A percentile compares a stretch with the other conserved stretches of the same genome.
Conservation (phyloP, 2,797 vertebrate genomes). For the Oreochromis mossambicus region DNA sequence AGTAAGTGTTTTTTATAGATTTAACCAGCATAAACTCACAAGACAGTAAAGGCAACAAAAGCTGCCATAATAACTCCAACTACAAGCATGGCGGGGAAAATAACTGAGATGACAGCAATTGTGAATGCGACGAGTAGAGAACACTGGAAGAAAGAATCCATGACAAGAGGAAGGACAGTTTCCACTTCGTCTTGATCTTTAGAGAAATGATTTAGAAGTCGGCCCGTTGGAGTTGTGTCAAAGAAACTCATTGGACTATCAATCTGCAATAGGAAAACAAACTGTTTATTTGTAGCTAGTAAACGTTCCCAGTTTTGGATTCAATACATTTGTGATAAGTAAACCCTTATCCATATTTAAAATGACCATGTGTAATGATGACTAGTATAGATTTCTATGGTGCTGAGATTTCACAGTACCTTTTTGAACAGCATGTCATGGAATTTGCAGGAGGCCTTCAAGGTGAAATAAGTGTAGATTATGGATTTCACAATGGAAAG, state of each 20-base stretch:
- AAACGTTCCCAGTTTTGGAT: neutral
- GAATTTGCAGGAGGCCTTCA: constrained; percentile 70
- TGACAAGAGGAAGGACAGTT: constrained; percentile 69
- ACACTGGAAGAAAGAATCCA: constrained; percentile 80
- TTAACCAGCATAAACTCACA: constrained; percentile 50
- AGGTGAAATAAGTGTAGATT: constrained; percentile 69
- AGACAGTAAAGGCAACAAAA: constrained; percentile 63
- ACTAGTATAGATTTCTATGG: neutral
- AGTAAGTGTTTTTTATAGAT: neutral
- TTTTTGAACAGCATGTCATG: constrained; percentile 78
- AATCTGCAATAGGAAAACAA: constrained; percentile 58
- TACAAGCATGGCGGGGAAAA: constrained; percentile 77
- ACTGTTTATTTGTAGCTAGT: too few relatives aligned
- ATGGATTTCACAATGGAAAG: constrained; percentile 67
- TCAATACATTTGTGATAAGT: neutral
- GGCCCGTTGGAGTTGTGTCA: constrained; percentile 81
- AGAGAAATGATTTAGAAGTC: constrained; percentile 84
- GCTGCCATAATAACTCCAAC: constrained; percentile 48
- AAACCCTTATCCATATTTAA: neutral
- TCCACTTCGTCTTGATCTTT: constrained; percentile 85
- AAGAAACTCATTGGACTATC: constrained; percentile 83
- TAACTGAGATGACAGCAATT: constrained; percentile 56
- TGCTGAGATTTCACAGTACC: constrained; percentile 40
- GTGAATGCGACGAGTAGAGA: constrained; percentile 63
- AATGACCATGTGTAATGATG: neutral